Conservation (phyloP, 92 coral and sea anemone species). For the Metridium senile region DNA sequence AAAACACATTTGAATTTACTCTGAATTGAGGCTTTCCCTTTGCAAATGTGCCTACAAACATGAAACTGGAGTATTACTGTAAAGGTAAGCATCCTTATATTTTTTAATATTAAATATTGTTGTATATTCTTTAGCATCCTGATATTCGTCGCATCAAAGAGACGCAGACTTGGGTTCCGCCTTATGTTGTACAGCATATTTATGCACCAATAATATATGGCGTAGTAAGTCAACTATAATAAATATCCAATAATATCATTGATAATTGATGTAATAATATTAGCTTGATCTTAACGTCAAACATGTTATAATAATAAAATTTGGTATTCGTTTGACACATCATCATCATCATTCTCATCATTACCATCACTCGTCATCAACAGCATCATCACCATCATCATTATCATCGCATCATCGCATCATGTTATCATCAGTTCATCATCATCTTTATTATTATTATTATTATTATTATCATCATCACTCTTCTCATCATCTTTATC, state of each 20-base stretch:
- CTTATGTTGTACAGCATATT: slow-evolving; percentile 74
- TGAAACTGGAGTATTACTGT: neutral
- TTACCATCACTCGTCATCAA: neutral
- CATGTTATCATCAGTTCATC: no score
- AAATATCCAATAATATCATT: no score
- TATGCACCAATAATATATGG: slow-evolving; percentile 70
- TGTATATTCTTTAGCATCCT: neutral
- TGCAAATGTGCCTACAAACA: no score
- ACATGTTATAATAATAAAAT: no score
- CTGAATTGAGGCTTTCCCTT: no score
- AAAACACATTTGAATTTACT: no score
- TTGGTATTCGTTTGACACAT: no score
- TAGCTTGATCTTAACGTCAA: no score
- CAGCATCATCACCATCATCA: neutral
- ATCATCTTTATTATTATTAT: no score
- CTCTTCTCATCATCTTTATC: no score
- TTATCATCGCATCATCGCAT: neutral
- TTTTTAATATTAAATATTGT: neutral
- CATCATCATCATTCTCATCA: neutral
- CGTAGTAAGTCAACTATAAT: neutral
- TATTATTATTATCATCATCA: no score
- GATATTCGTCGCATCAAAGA: slow-evolving; percentile 70
- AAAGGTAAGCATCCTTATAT: neutral
- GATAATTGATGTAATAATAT: no score
- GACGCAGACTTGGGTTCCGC: slow-evolving; percentile 70